A percentile compares a stretch with the other conserved stretches of the same genome.
phyloP scores from a whole-genome alignment of 2,113 vertebrate genomes.

The Centropus unirufus region DNA sequence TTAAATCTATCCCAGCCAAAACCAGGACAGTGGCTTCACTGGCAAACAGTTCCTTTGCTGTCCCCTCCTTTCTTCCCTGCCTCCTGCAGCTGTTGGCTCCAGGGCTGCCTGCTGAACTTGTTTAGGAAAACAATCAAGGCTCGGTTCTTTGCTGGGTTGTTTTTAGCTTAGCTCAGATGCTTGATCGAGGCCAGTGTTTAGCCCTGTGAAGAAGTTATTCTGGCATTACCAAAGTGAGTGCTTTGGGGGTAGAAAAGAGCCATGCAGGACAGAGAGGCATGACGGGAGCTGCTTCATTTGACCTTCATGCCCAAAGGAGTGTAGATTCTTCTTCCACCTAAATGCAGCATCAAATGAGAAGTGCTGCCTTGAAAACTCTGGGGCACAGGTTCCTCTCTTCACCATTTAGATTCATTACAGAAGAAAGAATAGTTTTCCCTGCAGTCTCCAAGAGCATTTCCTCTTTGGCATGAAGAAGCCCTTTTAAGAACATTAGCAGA shows the following conservation, averaged over 20 bases:
- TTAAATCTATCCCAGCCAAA: too few species aligned
- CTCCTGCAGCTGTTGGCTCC: not conserved
- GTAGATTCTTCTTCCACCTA: not conserved
- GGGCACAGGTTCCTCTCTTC: not conserved
- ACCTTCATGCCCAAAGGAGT: not conserved
- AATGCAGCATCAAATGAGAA: not conserved
- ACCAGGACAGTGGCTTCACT: not conserved
- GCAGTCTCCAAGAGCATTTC: not conserved
- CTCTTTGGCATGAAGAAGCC: not conserved
- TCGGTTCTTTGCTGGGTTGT: not conserved
- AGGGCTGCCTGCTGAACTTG: not conserved
- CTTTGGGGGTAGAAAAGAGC: not conserved
- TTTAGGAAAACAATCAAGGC: not conserved
- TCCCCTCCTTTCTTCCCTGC: not conserved
- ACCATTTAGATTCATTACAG: not conserved
- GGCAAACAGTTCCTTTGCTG: not conserved
- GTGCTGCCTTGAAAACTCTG: not conserved
- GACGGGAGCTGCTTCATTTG: not conserved
- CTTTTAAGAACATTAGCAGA: slow-evolving; percentile 4
- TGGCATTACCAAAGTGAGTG: not conserved
- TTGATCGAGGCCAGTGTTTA: not conserved
- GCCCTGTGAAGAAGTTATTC: not conserved
- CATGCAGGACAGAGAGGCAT: not conserved
- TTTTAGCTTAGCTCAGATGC: slow-evolving; percentile 19
- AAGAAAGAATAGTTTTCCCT: not conserved